phyloP scores from a whole-genome alignment of 2,888 invertebrate species.

The Pollenia amentaria region DNA sequence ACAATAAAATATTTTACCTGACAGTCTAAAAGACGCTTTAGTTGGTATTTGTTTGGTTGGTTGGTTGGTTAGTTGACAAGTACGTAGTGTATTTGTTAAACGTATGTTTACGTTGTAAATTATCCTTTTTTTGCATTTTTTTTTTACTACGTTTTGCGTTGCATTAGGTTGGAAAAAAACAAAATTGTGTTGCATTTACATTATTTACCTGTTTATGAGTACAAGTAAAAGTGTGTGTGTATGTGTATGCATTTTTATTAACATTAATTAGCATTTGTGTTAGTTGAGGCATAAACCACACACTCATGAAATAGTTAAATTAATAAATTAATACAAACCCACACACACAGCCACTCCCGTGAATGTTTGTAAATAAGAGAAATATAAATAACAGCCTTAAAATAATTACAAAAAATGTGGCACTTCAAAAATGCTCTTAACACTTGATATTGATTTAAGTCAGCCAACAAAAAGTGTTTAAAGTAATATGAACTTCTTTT shows the following conservation, averaged over 20 bases:
- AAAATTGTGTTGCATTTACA: conserved; percentile 54
- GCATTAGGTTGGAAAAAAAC: conserved; percentile 32
- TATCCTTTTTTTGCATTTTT: conserved; percentile 39
- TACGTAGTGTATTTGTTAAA: conserved; percentile 52
- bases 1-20: background rate
- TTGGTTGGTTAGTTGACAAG: conserved; percentile 56
- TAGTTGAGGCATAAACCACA: conserved; percentile 65
- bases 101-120: conserved; percentile 61
- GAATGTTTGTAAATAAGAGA: background rate
- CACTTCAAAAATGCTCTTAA: conserved; percentile 10
- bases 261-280: conserved; percentile 68
- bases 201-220: background rate
- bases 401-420: background rate
- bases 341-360: background rate
- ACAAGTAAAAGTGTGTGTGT: background rate
- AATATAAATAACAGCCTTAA: conserved; percentile 18
- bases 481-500: background rate
- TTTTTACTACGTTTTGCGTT: conserved; percentile 11
- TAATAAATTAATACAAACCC: conserved; percentile 44
- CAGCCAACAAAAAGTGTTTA: background rate
- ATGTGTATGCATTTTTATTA: conserved; percentile 18
- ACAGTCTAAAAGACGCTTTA: conserved; percentile 41
- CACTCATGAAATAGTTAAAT: conserved; percentile 58
- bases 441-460: conserved; percentile 50
- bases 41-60: conserved; percentile 19